Evolutionary conservation across 2,113 vertebrate species (phyloP).

Genomic region (Oreocharis arfaki): DNA sequence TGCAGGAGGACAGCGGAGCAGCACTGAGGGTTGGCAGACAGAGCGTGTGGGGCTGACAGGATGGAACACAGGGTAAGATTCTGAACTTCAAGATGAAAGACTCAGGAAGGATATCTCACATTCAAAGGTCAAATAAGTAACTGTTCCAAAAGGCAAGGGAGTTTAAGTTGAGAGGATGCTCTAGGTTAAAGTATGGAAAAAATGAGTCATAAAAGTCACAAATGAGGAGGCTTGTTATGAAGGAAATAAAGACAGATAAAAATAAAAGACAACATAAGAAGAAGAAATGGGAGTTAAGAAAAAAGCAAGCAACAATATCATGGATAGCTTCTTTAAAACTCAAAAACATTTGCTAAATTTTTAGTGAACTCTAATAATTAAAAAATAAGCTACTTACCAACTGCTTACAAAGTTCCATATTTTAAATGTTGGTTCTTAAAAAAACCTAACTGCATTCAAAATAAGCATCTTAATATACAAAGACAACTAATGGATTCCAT

Average conservation of each 20-base stretch:
- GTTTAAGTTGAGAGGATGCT: background rate
- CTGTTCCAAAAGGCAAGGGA: background rate
- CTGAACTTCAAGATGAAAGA: background rate
- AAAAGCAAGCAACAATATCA: background rate
- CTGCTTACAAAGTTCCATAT: background rate
- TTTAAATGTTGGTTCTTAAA: background rate
- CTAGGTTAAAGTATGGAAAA: background rate
- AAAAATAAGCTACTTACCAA: background rate
- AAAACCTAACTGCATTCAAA: background rate
- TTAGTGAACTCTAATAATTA: background rate
- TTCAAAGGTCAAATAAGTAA: background rate
- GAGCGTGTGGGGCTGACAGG: rapidly evolving
- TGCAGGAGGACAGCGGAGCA: background rate
- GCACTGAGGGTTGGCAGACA: rapidly evolving
- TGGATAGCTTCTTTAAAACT: background rate
- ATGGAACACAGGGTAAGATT: background rate
- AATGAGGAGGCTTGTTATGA: background rate
- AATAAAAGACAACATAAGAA: background rate
- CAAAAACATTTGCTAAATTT: background rate
- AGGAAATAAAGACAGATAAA: background rate
- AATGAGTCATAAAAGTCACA: background rate
- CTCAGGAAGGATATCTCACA: background rate
- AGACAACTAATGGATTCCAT: background rate
- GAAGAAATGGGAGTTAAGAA: background rate
- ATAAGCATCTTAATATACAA: background rate